A percentile compares a stretch with the other conserved stretches of the same genome.
Conservation (phyloP, 1,140 invertebrate species). For the Apolygus lucorum region DNA sequence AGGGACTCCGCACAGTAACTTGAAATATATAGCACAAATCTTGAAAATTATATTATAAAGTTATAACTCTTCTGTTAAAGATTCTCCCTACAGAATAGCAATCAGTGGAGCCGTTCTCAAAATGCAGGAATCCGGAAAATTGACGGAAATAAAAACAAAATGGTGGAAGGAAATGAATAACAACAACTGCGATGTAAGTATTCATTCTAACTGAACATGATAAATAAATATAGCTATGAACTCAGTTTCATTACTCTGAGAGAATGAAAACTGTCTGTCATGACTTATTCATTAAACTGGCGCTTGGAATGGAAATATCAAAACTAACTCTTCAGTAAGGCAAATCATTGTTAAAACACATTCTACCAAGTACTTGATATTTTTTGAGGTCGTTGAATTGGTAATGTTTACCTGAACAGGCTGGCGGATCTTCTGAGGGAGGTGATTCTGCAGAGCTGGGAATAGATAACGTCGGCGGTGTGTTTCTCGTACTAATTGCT, state of each 20-base stretch:
- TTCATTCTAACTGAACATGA: not conserved
- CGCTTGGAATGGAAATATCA: not conserved
- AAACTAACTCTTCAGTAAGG: no score
- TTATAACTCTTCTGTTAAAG: no score
- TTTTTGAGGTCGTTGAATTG: no score
- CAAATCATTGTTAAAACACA: no score
- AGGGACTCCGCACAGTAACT: no score
- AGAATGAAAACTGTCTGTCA: not conserved
- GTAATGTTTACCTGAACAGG: no score
- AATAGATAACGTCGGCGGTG: conserved; percentile 77
- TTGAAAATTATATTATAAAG: no score
- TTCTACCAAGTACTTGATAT: no score
- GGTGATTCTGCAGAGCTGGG: conserved; percentile 49
- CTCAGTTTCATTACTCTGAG: not conserved
- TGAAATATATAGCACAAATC: no score
- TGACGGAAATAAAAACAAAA: conserved; percentile 69
- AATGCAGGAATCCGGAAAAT: conserved; percentile 68
- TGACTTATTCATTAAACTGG: not conserved
- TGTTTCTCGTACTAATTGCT: conserved; percentile 74
- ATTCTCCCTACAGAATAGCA: conserved; percentile 59
- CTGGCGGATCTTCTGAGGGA: no score
- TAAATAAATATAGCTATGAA: no score
- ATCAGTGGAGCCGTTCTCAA: conserved; percentile 66
- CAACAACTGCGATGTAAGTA: not conserved
- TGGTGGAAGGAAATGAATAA: conserved; percentile 68